Base-by-base conservation (phyloP, 2,888 invertebrate species). In the Scaptomyza polygonia region DNA sequence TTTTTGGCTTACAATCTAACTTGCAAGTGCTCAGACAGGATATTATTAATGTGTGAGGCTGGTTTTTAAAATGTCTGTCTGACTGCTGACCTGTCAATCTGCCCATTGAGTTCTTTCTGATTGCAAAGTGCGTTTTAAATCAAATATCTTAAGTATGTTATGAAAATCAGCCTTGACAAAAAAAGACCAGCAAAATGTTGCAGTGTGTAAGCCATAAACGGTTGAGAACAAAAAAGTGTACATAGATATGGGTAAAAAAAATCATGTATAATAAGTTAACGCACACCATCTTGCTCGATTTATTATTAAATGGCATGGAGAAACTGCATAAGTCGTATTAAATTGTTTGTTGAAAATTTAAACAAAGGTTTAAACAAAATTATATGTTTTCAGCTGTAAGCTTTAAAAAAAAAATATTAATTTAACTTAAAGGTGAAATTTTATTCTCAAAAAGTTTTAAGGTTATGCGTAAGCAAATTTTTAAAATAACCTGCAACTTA, bases 71-170 rank as follows among this genome's bases (percentile, higher is more conserved):
- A 21, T 25, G 27, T 18, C 43, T 21, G 39, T 30, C n/a, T 12
- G 21, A 9, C 59, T 34, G 29, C 9, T 16, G 39, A 16, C 39
- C 39, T 16, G 9, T 40, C 29, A 30, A 55, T 40, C 32, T 59
- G 18, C 16, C 12, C 40, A 16, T 61, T 29, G 32, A 34, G 21
- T 29, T 25, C 11, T n/a, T n/a, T 34, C n/a, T 69, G 73, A 59
- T 54, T 75, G 72, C 62, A 75, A 72, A 32, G 32, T 32, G 12
- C 12, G 32, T 5, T 32, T 32, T 76, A 75, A 76, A 72, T 69
- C 77, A 72, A 25, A 75, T 77, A 69, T 51, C 73, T n/a, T n/a
- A 77, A 68, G n/a, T n/a, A 52, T 75, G 77, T 59, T 77, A 72
- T 77, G 66, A 72, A 77, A 57, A 51, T 48, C 18, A 56, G 58